These are phyloP conservation scores for Stegophylla sp. DNA, from an alignment of 2,888 invertebrate species.

Conservation along the genomic window DNA sequence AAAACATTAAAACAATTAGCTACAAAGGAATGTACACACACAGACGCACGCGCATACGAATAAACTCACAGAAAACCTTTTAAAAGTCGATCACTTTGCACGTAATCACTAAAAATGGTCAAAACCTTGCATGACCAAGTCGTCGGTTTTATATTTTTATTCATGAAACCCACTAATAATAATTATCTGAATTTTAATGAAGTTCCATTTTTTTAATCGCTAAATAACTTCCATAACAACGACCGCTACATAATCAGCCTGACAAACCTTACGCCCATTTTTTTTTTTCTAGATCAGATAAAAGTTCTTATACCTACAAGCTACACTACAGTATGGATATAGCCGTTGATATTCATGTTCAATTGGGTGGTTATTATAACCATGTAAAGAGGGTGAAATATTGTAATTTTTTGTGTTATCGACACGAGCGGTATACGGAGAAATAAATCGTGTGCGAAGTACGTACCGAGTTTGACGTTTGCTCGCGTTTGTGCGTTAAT, in stretches of 20 bases:
- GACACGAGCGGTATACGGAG: constrained; percentile 7
- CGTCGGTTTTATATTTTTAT: constrained; percentile 27
- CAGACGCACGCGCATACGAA: not conserved
- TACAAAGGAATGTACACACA: not conserved
- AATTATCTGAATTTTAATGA: constrained; percentile 55
- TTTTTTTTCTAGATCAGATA: constrained; percentile 48
- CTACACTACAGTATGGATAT: constrained; percentile 30
- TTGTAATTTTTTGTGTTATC: constrained; percentile 25
- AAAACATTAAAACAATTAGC: constrained; percentile 58
- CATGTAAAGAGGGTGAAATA: constrained; percentile 12
- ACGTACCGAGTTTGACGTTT: not conserved
- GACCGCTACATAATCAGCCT: not conserved
- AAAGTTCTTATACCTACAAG: not conserved
- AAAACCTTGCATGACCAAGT: constrained; percentile 47
- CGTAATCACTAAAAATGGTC: constrained; percentile 33
- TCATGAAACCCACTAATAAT: constrained; percentile 38
- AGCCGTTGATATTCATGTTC: constrained; percentile 25
- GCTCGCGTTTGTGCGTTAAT: not conserved
- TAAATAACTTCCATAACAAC: constrained; percentile 35
- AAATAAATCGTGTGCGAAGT: not conserved
- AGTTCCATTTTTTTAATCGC: constrained; percentile 46
- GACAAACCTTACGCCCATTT: constrained; percentile 39
- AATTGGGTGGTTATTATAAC: constrained; percentile 21
- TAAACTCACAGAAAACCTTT: constrained; percentile 22
- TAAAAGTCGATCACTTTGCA: constrained; percentile 53